Evolutionary conservation across 2,797 vertebrate genomes (phyloP).

Genomic region (Phrynocephalus vlangalii): DNA sequence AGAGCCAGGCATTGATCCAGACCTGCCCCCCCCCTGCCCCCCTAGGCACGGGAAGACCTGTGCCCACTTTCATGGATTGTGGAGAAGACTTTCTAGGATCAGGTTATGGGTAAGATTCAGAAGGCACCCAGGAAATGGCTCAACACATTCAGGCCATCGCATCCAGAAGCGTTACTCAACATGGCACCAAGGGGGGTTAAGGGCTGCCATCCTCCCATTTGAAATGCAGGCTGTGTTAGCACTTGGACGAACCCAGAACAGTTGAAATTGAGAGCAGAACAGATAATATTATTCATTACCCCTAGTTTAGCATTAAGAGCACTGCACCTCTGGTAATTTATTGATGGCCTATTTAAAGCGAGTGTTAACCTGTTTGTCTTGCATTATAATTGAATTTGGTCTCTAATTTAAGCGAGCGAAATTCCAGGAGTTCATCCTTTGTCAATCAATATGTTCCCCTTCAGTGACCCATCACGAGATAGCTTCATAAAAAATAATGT

Average conservation of each 20-base stretch:
- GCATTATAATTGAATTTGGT: conserved; percentile 75
- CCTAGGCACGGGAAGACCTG: background rate
- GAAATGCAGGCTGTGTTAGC: conserved; percentile 4
- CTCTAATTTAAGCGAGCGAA: conserved; percentile 73
- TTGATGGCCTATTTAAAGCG: conserved; percentile 70
- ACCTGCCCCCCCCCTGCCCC: background rate
- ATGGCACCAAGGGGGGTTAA: background rate
- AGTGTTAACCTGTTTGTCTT: conserved; percentile 74
- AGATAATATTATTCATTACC: conserved; percentile 61
- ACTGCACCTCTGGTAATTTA: conserved; percentile 72
- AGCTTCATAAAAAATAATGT: conserved; percentile 75
- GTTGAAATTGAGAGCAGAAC: conserved; percentile 38
- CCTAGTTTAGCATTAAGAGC: conserved; percentile 47
- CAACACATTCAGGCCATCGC: background rate
- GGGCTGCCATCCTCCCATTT: background rate
- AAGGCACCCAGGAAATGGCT: background rate
- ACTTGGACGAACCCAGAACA: conserved; percentile 3
- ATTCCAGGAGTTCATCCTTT: conserved; percentile 79
- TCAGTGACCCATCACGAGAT: conserved; percentile 77
- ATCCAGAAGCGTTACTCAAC: background rate
- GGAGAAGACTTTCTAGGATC: background rate
- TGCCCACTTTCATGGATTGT: background rate
- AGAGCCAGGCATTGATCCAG: background rate
- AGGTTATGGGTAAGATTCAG: too few relatives aligned
- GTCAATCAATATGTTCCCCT: conserved; percentile 79